Evolutionary conservation across 2,113 vertebrate genomes (phyloP).

Genomic region (Coreoperca whiteheadi): DNA sequence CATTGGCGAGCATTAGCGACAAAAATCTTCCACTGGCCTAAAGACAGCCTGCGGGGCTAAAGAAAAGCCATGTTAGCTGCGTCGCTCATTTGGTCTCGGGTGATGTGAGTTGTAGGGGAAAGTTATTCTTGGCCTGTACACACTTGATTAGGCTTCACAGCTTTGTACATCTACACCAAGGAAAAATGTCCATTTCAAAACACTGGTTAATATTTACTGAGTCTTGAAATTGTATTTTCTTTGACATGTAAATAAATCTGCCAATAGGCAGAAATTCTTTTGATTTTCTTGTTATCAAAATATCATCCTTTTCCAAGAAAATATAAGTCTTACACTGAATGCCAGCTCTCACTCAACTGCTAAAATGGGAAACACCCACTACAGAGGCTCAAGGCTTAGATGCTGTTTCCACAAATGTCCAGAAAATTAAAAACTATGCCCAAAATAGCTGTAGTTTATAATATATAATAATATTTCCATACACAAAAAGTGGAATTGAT

Average conservation of each 20-base stretch:
- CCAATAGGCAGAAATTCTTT: not conserved
- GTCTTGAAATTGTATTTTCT: not conserved
- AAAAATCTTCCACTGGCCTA: constrained; percentile 83
- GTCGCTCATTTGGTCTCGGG: constrained; percentile 53
- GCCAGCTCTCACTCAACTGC: too few relatives aligned
- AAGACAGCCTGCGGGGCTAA: constrained; percentile 80
- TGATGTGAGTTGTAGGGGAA: constrained; percentile 57
- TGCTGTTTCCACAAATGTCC: not conserved
- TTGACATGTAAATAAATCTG: not conserved
- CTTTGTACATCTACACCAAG: not conserved
- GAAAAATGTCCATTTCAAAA: constrained; percentile 28
- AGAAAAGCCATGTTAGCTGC: constrained; percentile 70
- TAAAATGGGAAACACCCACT: too few relatives aligned
- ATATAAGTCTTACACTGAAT: not conserved
- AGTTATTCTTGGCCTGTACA: constrained; percentile 14
- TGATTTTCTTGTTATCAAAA: not conserved
- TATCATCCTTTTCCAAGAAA: not conserved
- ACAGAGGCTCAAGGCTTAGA: not conserved
- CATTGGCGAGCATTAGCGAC: constrained; percentile 83
- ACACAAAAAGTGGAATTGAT: not conserved
- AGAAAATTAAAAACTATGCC: not conserved
- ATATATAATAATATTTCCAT: too few relatives aligned
- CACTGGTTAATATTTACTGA: constrained; percentile 2
- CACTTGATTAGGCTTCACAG: constrained; percentile 27
- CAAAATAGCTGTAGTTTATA: not conserved